Evolutionary conservation across 1,140 invertebrate genomes (phyloP).

Genomic region (Hylaeus volcanicus): DNA sequence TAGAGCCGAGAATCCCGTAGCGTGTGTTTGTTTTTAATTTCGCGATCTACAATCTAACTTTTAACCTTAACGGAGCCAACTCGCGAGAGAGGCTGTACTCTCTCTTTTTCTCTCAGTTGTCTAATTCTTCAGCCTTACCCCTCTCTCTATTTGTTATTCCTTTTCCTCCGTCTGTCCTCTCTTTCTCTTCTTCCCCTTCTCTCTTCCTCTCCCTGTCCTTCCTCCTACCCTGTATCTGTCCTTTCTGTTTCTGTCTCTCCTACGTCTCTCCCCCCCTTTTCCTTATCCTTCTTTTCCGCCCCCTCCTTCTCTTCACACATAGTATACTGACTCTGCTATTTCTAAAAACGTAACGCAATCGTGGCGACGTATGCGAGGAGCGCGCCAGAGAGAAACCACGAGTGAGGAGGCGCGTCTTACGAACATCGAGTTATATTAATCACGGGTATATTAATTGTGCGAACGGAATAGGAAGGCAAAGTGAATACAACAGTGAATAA

Average conservation of each 20-base stretch:
- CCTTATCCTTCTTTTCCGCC: neutral
- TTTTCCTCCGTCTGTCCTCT: conserved; percentile 6
- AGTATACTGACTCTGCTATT: conserved; percentile 51
- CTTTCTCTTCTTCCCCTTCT: conserved; percentile 1
- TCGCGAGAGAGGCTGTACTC: conserved; percentile 52
- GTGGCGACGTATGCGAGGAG: conserved; percentile 50
- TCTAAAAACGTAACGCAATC: conserved; percentile 54
- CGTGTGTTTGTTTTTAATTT: conserved; percentile 61
- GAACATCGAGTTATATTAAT: conserved; percentile 33
- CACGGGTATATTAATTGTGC: conserved; percentile 18
- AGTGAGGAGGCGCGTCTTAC: conserved; percentile 43
- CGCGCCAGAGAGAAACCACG: conserved; percentile 48
- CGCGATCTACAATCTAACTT: conserved; percentile 50
- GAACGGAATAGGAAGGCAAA: conserved; percentile 13
- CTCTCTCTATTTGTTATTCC: conserved; percentile 15
- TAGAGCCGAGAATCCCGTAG: conserved; percentile 75
- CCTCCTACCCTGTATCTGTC: neutral
- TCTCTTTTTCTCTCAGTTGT: conserved; percentile 18
- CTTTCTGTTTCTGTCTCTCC: conserved; percentile 22
- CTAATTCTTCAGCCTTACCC: conserved; percentile 4
- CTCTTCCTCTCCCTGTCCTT: neutral
- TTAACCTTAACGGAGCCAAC: conserved; percentile 44
- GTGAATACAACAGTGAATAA: conserved; percentile 56
- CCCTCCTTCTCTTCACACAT: conserved; percentile 29
- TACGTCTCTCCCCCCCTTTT: conserved; percentile 2